Evolutionary conservation across 1,140 invertebrate species (phyloP).

Genomic region (Colletes gigas): DNA sequence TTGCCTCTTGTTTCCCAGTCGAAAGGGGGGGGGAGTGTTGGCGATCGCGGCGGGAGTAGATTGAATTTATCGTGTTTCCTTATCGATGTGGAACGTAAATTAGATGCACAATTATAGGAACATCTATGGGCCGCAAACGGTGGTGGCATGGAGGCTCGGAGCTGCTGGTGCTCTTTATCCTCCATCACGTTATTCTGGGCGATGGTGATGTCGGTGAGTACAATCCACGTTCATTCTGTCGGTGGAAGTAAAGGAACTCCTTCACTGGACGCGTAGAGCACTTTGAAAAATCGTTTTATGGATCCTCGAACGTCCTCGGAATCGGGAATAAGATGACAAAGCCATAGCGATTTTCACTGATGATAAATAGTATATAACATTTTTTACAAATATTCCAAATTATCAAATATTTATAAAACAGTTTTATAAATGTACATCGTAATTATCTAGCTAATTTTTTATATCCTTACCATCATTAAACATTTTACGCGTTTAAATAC

Average conservation of each 20-base stretch:
- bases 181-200: conserved; percentile 66
- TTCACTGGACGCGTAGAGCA: not conserved
- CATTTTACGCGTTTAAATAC: too few species aligned
- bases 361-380: too few species aligned
- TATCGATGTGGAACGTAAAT: conserved; percentile 19
- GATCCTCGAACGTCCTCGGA: not conserved
- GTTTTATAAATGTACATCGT: too few species aligned
- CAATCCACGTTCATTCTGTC: conserved; percentile 26
- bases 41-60: not conserved
- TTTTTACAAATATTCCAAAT: too few species aligned
- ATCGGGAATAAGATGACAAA: not conserved
- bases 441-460: too few species aligned
- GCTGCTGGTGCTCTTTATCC: conserved; percentile 72
- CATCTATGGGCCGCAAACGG: conserved; percentile 77
- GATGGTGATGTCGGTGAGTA: conserved; percentile 77
- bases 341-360: too few species aligned
- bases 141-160: conserved; percentile 72
- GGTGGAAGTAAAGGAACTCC: not conserved
- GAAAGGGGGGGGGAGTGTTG: not conserved
- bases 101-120: conserved; percentile 46
- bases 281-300: not conserved
- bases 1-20: not conserved
- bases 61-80: not conserved
- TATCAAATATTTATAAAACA: too few species aligned
- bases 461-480: too few species aligned